These are phyloP conservation scores for Taeniopygia guttata DNA, from an alignment of 2,797 vertebrate species.

Conservation along the genomic window DNA sequence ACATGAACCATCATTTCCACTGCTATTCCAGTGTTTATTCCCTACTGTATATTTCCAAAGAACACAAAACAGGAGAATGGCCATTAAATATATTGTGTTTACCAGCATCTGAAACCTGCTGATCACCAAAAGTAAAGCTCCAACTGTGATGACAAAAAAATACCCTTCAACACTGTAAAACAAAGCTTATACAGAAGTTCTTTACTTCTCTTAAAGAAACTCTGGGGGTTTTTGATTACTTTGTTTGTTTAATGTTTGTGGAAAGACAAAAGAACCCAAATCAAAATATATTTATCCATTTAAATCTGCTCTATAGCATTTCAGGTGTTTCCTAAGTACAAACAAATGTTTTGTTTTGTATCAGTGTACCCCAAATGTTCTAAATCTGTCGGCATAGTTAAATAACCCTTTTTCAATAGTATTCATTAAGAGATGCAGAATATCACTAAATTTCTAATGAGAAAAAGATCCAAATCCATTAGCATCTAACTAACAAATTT, in stretches of 20 bases:
- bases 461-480: background rate
- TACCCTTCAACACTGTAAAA: background rate
- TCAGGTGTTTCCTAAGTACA: background rate
- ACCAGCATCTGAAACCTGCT: slow-evolving; percentile 47
- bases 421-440: background rate
- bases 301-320: background rate
- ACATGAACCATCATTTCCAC: slow-evolving; percentile 5
- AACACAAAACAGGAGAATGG: slow-evolving; percentile 33
- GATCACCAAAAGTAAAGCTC: slow-evolving; percentile 28
- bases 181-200: background rate
- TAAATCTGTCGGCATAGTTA: background rate
- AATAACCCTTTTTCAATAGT: background rate
- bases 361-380: background rate
- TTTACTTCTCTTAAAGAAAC: background rate
- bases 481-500: background rate
- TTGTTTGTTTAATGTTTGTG: background rate
- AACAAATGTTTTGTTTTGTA: background rate
- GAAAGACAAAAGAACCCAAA: background rate
- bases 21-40: slow-evolving; percentile 46
- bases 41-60: slow-evolving; percentile 40
- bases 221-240: background rate
- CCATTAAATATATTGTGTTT: slow-evolving; percentile 55
- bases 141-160: slow-evolving; percentile 34
- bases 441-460: background rate
- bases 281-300: background rate